Percentiles rank a stretch among this genome's conserved stretches.
These are phyloP conservation scores for Drosophila basisetae DNA, from an alignment of 2,888 invertebrate species.

Conservation along the genomic window DNA sequence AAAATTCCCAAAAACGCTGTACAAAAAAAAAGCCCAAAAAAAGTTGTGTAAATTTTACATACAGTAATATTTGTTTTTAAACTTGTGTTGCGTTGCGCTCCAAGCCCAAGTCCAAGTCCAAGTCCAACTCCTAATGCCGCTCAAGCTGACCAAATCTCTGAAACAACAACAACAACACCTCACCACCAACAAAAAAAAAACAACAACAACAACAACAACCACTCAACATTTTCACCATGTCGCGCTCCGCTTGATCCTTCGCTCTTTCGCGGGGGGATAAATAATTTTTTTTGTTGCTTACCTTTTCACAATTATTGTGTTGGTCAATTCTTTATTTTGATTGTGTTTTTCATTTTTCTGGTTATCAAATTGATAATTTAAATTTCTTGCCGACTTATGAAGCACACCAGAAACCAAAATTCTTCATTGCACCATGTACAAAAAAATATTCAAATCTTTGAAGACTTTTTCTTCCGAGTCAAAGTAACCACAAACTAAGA, in stretches of 20 bases:
- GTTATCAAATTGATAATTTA: conserved; percentile 20
- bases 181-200: conserved; percentile 8
- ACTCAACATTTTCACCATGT: conserved; percentile 46
- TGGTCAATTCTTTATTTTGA: conserved; percentile 22
- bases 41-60: conserved; percentile 62
- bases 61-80: conserved; percentile 43
- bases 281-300: conserved; percentile 31
- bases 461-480: conserved; percentile 50
- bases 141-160: conserved; percentile 42
- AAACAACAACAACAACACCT: conserved; percentile 41
- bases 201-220: conserved; percentile 17
- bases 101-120: conserved; percentile 38
- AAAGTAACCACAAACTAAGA: conserved; percentile 31
- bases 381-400: conserved; percentile 70
- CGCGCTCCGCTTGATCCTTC: conserved; percentile 65
- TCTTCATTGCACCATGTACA: conserved; percentile 74
- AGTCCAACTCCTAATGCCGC: conserved; percentile 25
- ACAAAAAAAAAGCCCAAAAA: conserved; percentile 57
- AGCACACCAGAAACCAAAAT: conserved; percentile 65
- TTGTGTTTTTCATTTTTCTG: conserved; percentile 19
- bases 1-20: conserved; percentile 54
- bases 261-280: conserved; percentile 55
- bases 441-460: conserved; percentile 31
- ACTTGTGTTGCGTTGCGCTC: conserved; percentile 50
- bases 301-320: conserved; percentile 37